Evolutionary conservation across 2,888 invertebrate species (phyloP), one percentile per base, ranked within the genome.

Genomic region (Lasiommata megera): DNA sequence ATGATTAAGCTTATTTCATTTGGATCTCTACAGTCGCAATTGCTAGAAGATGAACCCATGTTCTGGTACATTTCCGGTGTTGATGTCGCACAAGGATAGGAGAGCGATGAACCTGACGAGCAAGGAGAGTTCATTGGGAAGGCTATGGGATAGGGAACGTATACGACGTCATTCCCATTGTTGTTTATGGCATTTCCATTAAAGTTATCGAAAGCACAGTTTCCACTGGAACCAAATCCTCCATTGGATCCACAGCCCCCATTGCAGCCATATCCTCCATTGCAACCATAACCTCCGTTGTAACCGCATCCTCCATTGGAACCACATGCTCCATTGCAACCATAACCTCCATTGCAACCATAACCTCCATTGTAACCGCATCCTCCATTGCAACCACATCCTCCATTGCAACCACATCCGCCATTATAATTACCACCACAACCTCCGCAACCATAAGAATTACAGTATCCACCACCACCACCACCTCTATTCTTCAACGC

Each of bases 401-500:
- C 34, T 17, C 54, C 40, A 12, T 29, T 38, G 7, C 36, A 48
- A 18, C 36, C 48, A 48, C 28, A 28, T 2, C 36, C 36, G 31
- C 12, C 34, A 17, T 18, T 17, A 31, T n/a, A 11, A 11, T 52
- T 52, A 17, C 31, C 40, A 31, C 52, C 52, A 1, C 41, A 16
- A 23, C 48, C 48, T 23, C 53, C 47, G 28, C 9, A 54, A 6
- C 47, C 46, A 50, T 18, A 40, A 9, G 12, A 14, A 6, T 37
- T 37, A n/a, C n/a, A n/a, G n/a, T n/a, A n/a, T 7, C 28, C 28
- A 31, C 14, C 3, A 6, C 18, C 11, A 34, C 43, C 6, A 0
- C 31, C 16, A 28, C 60, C 52, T 46, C 69, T 71, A 38, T 77
- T 79, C 17, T 63, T 78, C 66, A 80, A 56, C 0, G 82, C 77